Percentiles rank a stretch among this genome's conserved stretches.
Evolutionary conservation across 2,888 invertebrate genomes (phyloP).

Genomic region (Actias luna): DNA sequence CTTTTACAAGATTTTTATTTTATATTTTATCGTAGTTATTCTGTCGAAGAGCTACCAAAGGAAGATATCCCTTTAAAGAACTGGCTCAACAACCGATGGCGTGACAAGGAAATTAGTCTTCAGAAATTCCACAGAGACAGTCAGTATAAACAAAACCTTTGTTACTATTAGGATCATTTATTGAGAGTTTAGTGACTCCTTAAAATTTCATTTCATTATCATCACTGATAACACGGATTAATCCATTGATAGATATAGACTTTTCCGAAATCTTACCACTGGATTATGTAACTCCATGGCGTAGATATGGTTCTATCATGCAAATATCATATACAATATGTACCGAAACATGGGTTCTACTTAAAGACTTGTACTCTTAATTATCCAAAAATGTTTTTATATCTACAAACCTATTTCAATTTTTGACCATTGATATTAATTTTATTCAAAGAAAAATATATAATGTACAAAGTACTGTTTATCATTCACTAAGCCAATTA

Average conservation of each 20-base stretch:
- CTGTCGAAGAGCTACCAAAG: slow-evolving; percentile 80
- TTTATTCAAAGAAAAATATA: not conserved
- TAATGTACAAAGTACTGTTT: not conserved
- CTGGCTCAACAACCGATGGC: slow-evolving; percentile 86
- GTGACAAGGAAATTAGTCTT: slow-evolving; percentile 83
- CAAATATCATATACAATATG: not conserved
- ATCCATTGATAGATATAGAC: not conserved
- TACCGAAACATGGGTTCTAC: not conserved
- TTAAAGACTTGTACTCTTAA: not conserved
- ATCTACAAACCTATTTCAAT: too few species aligned
- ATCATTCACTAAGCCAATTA: not conserved
- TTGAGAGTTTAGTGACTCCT: not conserved
- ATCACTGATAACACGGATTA: not conserved
- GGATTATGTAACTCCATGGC: not conserved
- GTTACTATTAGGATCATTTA: too few species aligned
- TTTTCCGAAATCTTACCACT: not conserved
- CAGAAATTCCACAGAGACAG: slow-evolving; percentile 82
- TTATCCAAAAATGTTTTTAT: too few species aligned
- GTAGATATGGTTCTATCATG: not conserved
- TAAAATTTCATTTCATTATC: not conserved
- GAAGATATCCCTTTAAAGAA: slow-evolving; percentile 79
- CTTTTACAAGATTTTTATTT: not conserved
- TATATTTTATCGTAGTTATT: slow-evolving; percentile 72
- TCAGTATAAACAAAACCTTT: slow-evolving; percentile 26
- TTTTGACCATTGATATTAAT: too few species aligned